These are phyloP conservation scores for Drosophila eohydei DNA, from an alignment of 2,888 invertebrate species.

Conservation along the genomic window DNA sequence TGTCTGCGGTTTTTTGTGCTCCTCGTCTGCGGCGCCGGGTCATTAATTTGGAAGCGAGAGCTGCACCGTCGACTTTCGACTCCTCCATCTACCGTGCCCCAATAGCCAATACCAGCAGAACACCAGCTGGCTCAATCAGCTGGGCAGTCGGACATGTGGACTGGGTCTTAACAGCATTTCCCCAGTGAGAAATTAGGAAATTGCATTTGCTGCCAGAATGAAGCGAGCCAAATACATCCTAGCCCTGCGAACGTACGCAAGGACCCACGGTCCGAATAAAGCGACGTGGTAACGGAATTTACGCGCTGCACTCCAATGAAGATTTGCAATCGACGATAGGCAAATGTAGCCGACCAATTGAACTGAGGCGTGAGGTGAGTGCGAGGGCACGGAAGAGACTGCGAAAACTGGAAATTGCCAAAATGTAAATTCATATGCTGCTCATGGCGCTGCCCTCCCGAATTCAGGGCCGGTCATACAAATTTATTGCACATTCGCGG, in stretches of 20 bases:
- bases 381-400: constrained; percentile 11
- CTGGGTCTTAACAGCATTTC: constrained; percentile 77
- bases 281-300: constrained; percentile 64
- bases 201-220: constrained; percentile 74
- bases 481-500: constrained; percentile 73
- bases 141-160: constrained; percentile 36
- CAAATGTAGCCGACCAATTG: constrained; percentile 53
- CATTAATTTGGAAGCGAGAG: constrained; percentile 70
- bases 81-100: neutral
- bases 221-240: constrained; percentile 20
- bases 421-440: constrained; percentile 81
- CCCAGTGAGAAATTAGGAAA: constrained; percentile 83
- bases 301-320: constrained; percentile 58
- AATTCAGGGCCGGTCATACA: constrained; percentile 48
- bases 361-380: constrained; percentile 19
- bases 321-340: constrained; percentile 63
- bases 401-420: constrained; percentile 82
- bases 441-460: constrained; percentile 13
- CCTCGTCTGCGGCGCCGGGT: constrained; percentile 72
- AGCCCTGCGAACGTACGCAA: constrained; percentile 7
- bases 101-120: neutral
- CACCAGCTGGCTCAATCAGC: constrained; percentile 54
- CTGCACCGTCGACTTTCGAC: constrained; percentile 47
- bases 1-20: constrained; percentile 69
- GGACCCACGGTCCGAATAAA: constrained; percentile 26